phyloP scores from a whole-genome alignment of 2,797 vertebrate species.

The Harpagifer antarcticus region DNA sequence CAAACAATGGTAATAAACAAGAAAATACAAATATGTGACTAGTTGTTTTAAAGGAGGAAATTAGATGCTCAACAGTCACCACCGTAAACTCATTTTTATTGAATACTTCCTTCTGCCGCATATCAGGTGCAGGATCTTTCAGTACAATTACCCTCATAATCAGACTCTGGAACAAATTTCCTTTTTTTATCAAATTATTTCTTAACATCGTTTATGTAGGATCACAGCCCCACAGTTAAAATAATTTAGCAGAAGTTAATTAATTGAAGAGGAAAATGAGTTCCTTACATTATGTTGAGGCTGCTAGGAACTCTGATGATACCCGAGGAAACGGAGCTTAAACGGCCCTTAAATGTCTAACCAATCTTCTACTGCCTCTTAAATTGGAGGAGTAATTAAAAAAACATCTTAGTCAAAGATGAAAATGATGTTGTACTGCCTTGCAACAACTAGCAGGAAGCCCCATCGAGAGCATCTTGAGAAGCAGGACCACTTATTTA shows the following conservation, averaged over 20 bases:
- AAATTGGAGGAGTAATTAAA: slow-evolving; percentile 7
- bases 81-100: slow-evolving; percentile 22
- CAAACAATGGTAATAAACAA: slow-evolving; percentile 54
- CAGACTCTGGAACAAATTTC: slow-evolving; percentile 21
- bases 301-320: slow-evolving; percentile 18
- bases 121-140: slow-evolving; percentile 34
- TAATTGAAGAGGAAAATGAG: slow-evolving; percentile 37
- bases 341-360: slow-evolving; percentile 12
- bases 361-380: not conserved
- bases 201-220: slow-evolving; percentile 31
- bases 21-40: slow-evolving; percentile 47
- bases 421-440: not conserved
- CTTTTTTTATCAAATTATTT: slow-evolving; percentile 30
- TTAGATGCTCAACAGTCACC: slow-evolving; percentile 26
- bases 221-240: slow-evolving; percentile 35
- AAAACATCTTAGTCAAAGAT: slow-evolving; percentile 13
- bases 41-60: slow-evolving; percentile 36
- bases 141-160: slow-evolving; percentile 29
- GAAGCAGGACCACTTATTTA: not conserved
- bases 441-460: not conserved
- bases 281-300: slow-evolving; percentile 16
- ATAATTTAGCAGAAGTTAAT: slow-evolving; percentile 39
- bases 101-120: not conserved
- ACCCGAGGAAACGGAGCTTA: slow-evolving; percentile 6
- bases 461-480: not conserved